A percentile compares a stretch with the other conserved stretches of the same genome.
Evolutionary conservation across 2,113 vertebrate genomes (phyloP).

Genomic region (Hemiprocne comata): DNA sequence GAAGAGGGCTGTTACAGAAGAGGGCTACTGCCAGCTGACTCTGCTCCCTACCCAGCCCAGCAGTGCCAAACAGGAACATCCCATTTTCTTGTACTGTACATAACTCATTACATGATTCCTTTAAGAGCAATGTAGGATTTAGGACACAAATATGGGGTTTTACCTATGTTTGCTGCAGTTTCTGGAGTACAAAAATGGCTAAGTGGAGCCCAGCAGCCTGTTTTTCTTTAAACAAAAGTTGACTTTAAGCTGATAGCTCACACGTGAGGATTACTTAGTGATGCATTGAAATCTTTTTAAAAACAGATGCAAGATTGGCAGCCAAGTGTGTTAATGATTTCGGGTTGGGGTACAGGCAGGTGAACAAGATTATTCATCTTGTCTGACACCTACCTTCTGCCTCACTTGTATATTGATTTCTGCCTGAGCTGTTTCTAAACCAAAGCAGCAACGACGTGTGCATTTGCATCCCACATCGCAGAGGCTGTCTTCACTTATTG

Average conservation of each 20-base stretch:
- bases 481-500: background rate
- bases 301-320: constrained; percentile 5
- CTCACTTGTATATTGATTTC: background rate
- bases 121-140: background rate
- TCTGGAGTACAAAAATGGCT: background rate
- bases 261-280: background rate
- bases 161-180: background rate
- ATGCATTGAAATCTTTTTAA: constrained; percentile 6
- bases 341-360: background rate
- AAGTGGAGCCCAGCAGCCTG: background rate
- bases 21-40: background rate
- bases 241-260: background rate
- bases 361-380: constrained; percentile 1
- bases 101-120: background rate
- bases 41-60: background rate
- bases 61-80: background rate
- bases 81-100: background rate
- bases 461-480: background rate
- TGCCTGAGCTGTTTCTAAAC: background rate
- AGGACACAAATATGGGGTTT: background rate
- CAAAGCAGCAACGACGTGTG: background rate
- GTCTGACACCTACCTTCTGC: constrained; percentile 4
- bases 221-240: background rate
- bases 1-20: background rate
- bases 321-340: background rate